Percentiles rank a stretch among this genome's conserved stretches.
phyloP scores from a whole-genome alignment of 2,113 vertebrate species.

The Cyphomyrus discorhynchus region DNA sequence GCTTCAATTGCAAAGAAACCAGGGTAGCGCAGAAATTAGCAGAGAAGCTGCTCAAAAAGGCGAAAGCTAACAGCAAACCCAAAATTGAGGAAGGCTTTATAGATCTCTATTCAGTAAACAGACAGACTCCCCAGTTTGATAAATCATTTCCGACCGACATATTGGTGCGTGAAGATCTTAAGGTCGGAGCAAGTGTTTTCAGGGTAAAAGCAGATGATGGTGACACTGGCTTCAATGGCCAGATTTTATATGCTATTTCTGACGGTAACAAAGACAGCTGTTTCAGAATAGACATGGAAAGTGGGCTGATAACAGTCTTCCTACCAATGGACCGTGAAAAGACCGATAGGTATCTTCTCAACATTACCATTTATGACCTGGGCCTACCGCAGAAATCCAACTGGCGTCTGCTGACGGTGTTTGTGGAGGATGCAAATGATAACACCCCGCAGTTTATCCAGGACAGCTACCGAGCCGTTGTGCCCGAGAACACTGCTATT shows the following conservation, averaged over 20 bases:
- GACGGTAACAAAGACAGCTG: slow-evolving; percentile 85
- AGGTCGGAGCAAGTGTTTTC: slow-evolving; percentile 72
- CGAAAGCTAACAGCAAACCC: slow-evolving; percentile 77
- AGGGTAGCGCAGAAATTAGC: slow-evolving; percentile 87
- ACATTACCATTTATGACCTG: slow-evolving; percentile 87
- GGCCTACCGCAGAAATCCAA: slow-evolving; percentile 81
- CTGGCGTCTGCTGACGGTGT: slow-evolving; percentile 80
- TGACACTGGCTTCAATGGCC: slow-evolving; percentile 92
- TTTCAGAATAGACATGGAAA: slow-evolving; percentile 82
- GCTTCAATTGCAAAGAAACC: slow-evolving; percentile 86
- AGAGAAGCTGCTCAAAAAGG: slow-evolving; percentile 90
- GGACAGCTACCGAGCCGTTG: slow-evolving; percentile 71
- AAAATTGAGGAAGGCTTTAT: slow-evolving; percentile 87
- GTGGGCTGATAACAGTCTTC: slow-evolving; percentile 76
- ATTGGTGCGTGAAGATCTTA: slow-evolving; percentile 77
- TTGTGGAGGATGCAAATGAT: slow-evolving; percentile 85
- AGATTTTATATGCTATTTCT: slow-evolving; percentile 81
- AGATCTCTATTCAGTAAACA: slow-evolving; percentile 87
- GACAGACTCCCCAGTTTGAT: slow-evolving; percentile 87
- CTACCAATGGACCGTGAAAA: slow-evolving; percentile 89
- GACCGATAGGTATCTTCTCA: slow-evolving; percentile 82
- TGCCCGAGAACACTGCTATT: slow-evolving; percentile 85
- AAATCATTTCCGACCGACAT: slow-evolving; percentile 84
- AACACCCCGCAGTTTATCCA: slow-evolving; percentile 83
- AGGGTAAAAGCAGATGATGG: slow-evolving; percentile 82